phyloP scores from a whole-genome alignment of 1,140 invertebrate genomes.

The Drosophila carrolli region DNA sequence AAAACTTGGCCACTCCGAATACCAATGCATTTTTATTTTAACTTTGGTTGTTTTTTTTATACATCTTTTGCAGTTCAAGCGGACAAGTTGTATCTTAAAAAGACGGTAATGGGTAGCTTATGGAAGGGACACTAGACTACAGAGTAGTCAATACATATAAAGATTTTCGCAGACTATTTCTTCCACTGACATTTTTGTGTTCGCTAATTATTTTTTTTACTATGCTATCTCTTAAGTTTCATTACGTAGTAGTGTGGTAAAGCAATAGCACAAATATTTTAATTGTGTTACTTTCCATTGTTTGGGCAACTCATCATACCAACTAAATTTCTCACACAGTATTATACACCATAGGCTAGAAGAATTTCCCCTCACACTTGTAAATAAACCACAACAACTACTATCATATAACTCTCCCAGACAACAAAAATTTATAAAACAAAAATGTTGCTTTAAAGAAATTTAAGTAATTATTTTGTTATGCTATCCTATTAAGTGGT shows the following conservation, averaged over 20 bases:
- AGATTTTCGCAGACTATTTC: background rate
- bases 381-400: conserved; percentile 51
- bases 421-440: conserved; percentile 2
- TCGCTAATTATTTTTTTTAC: background rate
- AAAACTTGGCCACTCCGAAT: too few species aligned
- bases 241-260: conserved; percentile 33
- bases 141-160: background rate
- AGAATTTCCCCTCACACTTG: conserved; percentile 33
- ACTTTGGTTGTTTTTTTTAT: too few species aligned
- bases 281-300: conserved; percentile 22
- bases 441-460: background rate
- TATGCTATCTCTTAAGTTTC: background rate
- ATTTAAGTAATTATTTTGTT: conserved; percentile 8
- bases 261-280: conserved; percentile 21
- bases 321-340: conserved; percentile 35
- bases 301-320: conserved; percentile 34
- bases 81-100: background rate
- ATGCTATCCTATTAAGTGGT: conserved; percentile 15
- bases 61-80: background rate
- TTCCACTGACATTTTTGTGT: conserved; percentile 5
- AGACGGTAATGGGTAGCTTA: background rate
- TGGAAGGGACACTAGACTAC: background rate
- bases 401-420: conserved; percentile 5
- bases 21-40: too few species aligned
- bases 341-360: conserved; percentile 25